phyloP scores from a whole-genome alignment of 2,888 invertebrate genomes.

The Zhengitettix transpicula region DNA sequence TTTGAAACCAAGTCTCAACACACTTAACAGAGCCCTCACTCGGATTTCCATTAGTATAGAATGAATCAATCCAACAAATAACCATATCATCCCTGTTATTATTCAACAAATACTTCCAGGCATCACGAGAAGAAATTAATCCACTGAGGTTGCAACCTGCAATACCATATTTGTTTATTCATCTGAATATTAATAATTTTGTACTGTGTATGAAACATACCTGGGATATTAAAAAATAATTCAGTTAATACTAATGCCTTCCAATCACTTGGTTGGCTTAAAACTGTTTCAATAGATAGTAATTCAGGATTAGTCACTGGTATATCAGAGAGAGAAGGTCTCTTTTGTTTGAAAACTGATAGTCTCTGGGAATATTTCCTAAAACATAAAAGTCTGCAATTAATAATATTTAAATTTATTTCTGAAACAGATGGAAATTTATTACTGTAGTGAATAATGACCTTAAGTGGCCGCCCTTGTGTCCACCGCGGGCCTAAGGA shows the following conservation, averaged over 20 bases:
- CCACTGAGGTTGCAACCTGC: constrained; percentile 24
- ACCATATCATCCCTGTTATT: constrained; percentile 41
- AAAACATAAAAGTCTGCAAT: not conserved
- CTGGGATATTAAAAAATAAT: constrained; percentile 38
- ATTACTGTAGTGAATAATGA: no score
- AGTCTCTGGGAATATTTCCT: not conserved
- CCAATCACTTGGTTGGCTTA: constrained; percentile 32
- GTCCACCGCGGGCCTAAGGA: no score
- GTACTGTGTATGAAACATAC: constrained; percentile 21
- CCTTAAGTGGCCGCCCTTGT: no score
- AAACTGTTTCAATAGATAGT: constrained; percentile 31
- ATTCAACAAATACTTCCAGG: constrained; percentile 44
- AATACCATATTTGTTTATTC: constrained; percentile 16
- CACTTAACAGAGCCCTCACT: not conserved
- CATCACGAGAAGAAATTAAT: constrained; percentile 11
- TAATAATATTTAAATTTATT: not conserved
- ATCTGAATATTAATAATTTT: no score
- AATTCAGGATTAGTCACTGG: not conserved
- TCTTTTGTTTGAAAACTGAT: not conserved
- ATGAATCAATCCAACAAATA: constrained; percentile 42
- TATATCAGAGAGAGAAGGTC: not conserved
- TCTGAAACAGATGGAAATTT: not conserved
- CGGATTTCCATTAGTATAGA: constrained; percentile 27
- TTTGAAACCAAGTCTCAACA: not conserved
- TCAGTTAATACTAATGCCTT: constrained; percentile 37